phyloP scores from a whole-genome alignment of 1,140 invertebrate genomes.

The Megathymus violae region DNA sequence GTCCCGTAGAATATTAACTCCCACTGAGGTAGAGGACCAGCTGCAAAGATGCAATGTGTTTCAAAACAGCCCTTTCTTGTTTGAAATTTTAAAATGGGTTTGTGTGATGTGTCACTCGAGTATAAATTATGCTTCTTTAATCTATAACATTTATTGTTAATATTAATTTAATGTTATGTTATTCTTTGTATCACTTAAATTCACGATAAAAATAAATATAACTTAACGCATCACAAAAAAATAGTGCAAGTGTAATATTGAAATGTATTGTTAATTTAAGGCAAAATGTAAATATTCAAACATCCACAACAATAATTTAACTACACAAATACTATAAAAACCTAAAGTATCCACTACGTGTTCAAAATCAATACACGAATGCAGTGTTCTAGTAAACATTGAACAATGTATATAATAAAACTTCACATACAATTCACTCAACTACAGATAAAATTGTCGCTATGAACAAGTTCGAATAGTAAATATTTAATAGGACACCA shows the following conservation, averaged over 20 bases:
- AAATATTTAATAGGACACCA: constrained; percentile 28
- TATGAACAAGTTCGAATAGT: constrained; percentile 6
- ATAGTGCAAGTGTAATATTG: no score
- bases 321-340: constrained; percentile 3
- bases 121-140: no score
- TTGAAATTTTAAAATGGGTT: no score
- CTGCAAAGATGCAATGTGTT: constrained; percentile 41
- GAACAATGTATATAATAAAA: constrained; percentile 7
- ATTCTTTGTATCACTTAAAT: no score
- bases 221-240: no score
- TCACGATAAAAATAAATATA: no score
- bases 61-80: no score
- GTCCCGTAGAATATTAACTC: constrained; percentile 92
- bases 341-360: neutral
- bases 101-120: no score
- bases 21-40: constrained; percentile 86
- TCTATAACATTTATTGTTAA: no score
- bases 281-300: neutral
- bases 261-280: no score
- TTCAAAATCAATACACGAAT: constrained; percentile 13
- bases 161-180: no score
- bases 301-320: neutral
- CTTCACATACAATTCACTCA: constrained; percentile 1
- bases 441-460: constrained; percentile 10
- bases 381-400: constrained; percentile 23